Base-by-base conservation (phyloP, 2,888 invertebrate genomes). In the Microctonus hyperodae region DNA sequence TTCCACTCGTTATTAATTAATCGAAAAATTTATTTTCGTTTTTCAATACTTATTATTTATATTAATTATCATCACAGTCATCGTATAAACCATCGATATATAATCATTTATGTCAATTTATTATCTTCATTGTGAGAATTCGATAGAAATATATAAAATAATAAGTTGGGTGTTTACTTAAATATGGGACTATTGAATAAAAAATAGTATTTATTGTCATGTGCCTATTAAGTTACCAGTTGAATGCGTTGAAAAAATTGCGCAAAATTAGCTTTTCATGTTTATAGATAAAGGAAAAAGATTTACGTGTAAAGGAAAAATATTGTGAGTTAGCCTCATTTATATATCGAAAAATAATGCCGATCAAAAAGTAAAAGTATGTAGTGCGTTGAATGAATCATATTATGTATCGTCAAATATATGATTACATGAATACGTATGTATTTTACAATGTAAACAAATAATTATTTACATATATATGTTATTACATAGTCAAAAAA, bases 201-300 rank as follows among this genome's bases (percentile, higher is more conserved):
- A 67, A 55, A 57, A 71, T 37, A 33, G 69, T 58, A 64, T 66
- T 57, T 44, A 72, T 56, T 35, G 37, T 60, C 53, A 68, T 64
- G 71, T 71, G 73, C 71, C 73, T 73, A 69, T 68, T 57, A 64
- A 71, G 71, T 70, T 73, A 70, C 70, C 71, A 70, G 63, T 62
- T 65, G 64, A 62, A 62, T 67, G 51, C 62, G 67, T 44, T n/a
- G 7, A 58, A 58, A 64, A 37, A 22, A 68, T 62, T n/a, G 22
- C 56, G 56, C 11, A 22, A 33, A 11, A 37, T 33, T 23, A 57
- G 37, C 57, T 22, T 55, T 25, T 55, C 13, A 25, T 51, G 51
- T 23, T n/a, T 9, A 33, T n/a, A 33, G 9, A 70, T 67, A 62
- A 50, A 58, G 60, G 28, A 59, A 35, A 56, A 35, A 58, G 50